Evolutionary conservation across 2,113 vertebrate species (phyloP).

Genomic region (Caranx ignobilis): DNA sequence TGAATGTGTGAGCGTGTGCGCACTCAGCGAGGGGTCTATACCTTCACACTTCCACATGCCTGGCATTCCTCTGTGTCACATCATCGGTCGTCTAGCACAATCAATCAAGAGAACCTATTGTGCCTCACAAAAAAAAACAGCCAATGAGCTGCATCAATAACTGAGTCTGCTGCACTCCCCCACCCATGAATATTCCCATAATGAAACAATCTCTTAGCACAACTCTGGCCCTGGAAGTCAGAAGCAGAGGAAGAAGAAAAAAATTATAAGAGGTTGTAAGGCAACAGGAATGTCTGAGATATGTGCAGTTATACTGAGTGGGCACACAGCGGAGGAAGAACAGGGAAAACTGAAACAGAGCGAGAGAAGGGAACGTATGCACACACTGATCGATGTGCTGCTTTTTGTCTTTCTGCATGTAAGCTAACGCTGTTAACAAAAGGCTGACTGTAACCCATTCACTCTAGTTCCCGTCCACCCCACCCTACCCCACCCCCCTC

Average conservation of each 20-base stretch:
- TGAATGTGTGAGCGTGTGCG: background rate
- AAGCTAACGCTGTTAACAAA: constrained; percentile 56
- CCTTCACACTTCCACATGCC: constrained; percentile 65
- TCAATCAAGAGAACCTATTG: constrained; percentile 77
- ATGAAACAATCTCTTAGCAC: constrained; percentile 70
- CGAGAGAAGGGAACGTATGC: constrained; percentile 1
- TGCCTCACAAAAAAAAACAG: constrained; percentile 63
- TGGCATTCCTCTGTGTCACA: constrained; percentile 71
- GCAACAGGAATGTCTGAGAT: constrained; percentile 24
- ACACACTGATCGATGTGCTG: constrained; percentile 42
- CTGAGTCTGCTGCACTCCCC: constrained; percentile 59
- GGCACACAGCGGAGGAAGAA: background rate
- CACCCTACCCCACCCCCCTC: constrained; percentile 16
- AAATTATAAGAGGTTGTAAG: background rate
- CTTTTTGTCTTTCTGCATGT: constrained; percentile 57
- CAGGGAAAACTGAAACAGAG: background rate
- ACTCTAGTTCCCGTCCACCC: constrained; percentile 38
- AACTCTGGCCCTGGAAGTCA: constrained; percentile 34
- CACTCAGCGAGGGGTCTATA: constrained; percentile 39
- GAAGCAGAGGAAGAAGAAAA: background rate
- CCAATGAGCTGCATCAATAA: constrained; percentile 79
- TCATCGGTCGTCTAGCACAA: constrained; percentile 56
- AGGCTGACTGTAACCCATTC: constrained; percentile 61
- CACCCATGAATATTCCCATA: constrained; percentile 69
- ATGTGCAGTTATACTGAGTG: constrained; percentile 15